Conservation (phyloP, 2,113 vertebrate species). For the Pavo muticus region DNA sequence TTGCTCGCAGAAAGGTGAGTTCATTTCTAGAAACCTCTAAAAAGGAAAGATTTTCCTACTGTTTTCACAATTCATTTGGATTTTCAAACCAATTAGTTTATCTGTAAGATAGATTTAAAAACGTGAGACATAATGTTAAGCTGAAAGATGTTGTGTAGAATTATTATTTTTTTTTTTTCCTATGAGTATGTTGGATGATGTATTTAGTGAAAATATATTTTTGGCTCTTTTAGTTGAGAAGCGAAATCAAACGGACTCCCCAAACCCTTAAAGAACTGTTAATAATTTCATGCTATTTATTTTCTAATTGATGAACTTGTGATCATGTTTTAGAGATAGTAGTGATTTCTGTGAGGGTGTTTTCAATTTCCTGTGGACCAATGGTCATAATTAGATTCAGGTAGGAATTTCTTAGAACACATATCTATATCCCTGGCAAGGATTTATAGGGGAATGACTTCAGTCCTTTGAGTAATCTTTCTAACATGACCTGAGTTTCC, state of each 20-base stretch:
- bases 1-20: background rate
- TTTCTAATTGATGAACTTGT: background rate
- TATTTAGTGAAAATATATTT: background rate
- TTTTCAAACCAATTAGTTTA: background rate
- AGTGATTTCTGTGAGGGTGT: background rate
- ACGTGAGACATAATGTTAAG: background rate
- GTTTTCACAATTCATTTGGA: background rate
- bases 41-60: background rate
- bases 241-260: background rate
- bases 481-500: too few relatives aligned
- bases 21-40: background rate
- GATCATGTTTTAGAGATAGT: background rate
- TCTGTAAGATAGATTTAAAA: background rate
- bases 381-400: background rate
- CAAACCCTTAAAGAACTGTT: background rate
- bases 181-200: background rate
- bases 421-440: rapidly evolving
- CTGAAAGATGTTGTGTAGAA: background rate
- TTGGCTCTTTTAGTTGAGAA: background rate
- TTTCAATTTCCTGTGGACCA: background rate
- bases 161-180: background rate
- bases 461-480: background rate
- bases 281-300: background rate
- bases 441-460: background rate
- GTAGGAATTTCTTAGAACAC: background rate